Conservation (phyloP, 2,113 vertebrate genomes). For the Myotis lucifugus region DNA sequence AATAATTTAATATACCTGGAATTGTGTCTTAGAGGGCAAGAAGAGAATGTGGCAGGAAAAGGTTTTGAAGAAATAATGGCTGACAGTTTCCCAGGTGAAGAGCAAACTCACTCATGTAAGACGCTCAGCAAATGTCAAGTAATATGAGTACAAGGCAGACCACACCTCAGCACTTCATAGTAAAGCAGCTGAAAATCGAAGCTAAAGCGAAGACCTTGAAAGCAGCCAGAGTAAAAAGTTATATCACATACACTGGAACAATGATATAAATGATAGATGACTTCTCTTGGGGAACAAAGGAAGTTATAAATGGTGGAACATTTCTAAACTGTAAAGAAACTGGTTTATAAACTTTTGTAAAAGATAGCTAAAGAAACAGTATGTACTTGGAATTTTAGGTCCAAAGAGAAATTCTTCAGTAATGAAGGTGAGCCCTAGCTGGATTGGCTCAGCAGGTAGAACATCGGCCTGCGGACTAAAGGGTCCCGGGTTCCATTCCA, state of each 20-base stretch:
- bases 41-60: not conserved
- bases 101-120: not conserved
- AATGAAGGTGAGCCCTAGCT: not conserved
- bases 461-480: too few relatives aligned
- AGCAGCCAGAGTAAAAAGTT: not conserved
- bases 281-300: not conserved
- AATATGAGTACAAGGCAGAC: not conserved
- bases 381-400: not conserved
- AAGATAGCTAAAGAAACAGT: not conserved
- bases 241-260: not conserved
- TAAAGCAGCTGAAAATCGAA: not conserved
- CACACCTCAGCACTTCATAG: not conserved
- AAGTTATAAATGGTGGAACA: not conserved
- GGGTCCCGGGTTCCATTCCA: too few relatives aligned
- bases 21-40: not conserved
- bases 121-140: not conserved
- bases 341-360: not conserved
- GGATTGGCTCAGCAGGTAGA: too few relatives aligned
- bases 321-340: not conserved
- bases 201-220: not conserved
- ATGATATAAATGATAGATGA: not conserved
- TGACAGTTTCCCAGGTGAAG: not conserved
- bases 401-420: conserved; percentile 5
- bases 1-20: not conserved
- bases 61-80: not conserved